Base-by-base conservation (phyloP, 2,113 vertebrate genomes). In the Oryzias celebensis region DNA sequence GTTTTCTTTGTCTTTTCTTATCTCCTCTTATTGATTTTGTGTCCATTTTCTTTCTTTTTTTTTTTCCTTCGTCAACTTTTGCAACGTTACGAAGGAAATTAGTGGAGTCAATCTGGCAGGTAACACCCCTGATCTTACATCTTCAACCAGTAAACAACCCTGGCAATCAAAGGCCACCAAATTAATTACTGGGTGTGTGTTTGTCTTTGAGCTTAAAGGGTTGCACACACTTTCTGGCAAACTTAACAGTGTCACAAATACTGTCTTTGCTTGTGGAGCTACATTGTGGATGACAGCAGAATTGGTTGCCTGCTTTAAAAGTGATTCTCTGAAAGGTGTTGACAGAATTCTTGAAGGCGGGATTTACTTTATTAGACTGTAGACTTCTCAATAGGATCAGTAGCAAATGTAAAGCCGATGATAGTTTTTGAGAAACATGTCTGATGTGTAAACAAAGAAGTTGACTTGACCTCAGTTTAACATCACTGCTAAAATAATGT, bases 91-190 rank as follows among this genome's bases (percentile, higher is more conserved):
- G n/a, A 52, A 20, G 54, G 22, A 65, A 65, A 23, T 60, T 51
- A 7, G 26, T 68, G 46, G 65, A 81, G 63, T 86, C 66, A 64
- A 68, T 85, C 82, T 85, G 71, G 58, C 54, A 77, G 73, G 78
- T 85, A 82, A 85, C 84, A 86, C 49, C 69, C 45, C 69, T 82
- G 78, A 84, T 88, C 82, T 80, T 36, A 26, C 61, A 68, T 66
- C 64, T 73, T 26, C 52, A 64, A 75, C 80, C 78, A 88, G 84
- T 88, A 87, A 88, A 68, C 82, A 88, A 88, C 74, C 58, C 46
- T 85, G 84, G 84, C 84, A 85, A 86, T 86, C 71, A 88, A 64
- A 78, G 60, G 73, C 64, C 41, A 64, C 68, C 77, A 82, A 75
- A 86, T 84, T 74, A 86, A 82, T 82, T 82, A 82, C 72, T 46